Conservation (phyloP, 2,888 invertebrate genomes). For the Deroplatys truncata region DNA sequence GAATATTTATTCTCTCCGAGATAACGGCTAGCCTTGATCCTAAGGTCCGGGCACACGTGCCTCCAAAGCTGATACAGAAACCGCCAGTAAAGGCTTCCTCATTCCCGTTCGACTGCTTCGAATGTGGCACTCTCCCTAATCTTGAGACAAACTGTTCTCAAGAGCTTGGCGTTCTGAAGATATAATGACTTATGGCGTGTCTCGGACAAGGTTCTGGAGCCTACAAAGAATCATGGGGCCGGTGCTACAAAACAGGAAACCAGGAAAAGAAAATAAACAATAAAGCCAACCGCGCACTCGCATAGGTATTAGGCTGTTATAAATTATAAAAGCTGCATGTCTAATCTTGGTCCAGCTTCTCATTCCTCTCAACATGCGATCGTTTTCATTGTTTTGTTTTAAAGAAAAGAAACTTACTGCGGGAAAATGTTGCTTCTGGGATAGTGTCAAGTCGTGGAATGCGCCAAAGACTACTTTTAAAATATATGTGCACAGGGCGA, state of each 20-base stretch:
- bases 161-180: background rate
- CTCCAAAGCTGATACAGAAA: background rate
- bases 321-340: background rate
- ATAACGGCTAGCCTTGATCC: background rate
- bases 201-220: background rate
- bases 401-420: background rate
- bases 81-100: background rate
- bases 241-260: background rate
- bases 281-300: background rate
- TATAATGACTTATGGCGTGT: background rate
- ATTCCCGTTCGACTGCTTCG: background rate
- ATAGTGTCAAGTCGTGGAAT: background rate
- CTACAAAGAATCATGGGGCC: background rate
- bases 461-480: background rate
- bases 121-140: background rate
- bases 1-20: background rate
- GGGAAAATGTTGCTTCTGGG: background rate
- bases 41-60: background rate
- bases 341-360: background rate
- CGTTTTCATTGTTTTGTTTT: background rate
- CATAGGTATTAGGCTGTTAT: background rate
- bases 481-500: background rate
- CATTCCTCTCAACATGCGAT: background rate
- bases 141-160: background rate
- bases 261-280: background rate